Conservation (phyloP, 2,797 vertebrate genomes). For the Xiphophorus birchmanni region DNA sequence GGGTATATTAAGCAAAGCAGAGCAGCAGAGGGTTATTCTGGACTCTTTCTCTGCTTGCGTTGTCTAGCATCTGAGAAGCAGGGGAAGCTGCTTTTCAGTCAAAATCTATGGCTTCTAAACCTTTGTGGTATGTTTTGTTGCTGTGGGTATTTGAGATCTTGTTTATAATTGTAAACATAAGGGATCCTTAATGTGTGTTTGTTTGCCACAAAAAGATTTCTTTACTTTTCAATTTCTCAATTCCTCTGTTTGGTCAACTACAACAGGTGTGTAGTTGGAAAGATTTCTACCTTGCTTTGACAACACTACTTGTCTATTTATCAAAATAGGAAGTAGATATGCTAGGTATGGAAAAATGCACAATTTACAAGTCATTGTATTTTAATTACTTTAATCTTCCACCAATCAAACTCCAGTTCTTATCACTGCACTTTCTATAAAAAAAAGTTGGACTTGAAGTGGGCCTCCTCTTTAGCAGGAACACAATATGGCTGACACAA, state of each 20-base stretch:
- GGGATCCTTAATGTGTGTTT: not conserved
- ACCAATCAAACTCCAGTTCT: no score
- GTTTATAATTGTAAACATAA: not conserved
- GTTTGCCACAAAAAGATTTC: not conserved
- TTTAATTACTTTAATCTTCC: no score
- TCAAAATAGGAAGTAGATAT: no score
- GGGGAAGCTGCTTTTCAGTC: constrained; percentile 4
- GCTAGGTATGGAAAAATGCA: no score
- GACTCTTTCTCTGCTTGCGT: not conserved
- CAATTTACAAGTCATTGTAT: no score
- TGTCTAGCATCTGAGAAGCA: constrained; percentile 12
- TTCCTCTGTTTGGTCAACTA: not conserved
- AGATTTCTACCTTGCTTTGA: not conserved
- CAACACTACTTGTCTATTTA: not conserved
- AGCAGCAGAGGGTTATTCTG: not conserved
- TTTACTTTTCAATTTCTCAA: not conserved
- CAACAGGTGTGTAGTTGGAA: not conserved
- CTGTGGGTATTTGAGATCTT: not conserved
- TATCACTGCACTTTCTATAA: no score
- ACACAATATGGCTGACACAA: no score
- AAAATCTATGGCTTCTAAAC: constrained; percentile 50
- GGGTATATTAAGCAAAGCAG: constrained; percentile 23
- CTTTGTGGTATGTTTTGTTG: constrained; percentile 38
- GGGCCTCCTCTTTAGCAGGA: no score
- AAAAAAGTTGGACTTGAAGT: no score